Evolutionary conservation across 2,888 invertebrate species (phyloP), one percentile per base, ranked within the genome.

Genomic region (Zeuzera pyrina): DNA sequence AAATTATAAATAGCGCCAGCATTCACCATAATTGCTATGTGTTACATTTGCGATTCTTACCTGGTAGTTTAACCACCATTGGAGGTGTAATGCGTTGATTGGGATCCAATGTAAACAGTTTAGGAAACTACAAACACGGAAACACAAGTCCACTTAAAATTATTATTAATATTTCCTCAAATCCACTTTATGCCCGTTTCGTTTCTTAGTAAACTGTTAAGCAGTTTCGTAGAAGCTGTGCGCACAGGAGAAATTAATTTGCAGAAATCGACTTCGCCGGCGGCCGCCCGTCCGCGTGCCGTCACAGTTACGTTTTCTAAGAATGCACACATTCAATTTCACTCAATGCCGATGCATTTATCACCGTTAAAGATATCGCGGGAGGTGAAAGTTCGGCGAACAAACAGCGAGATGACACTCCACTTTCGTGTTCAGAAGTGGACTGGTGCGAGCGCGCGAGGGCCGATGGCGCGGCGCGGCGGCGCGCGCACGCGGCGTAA

Each of bases 41-140:
- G n/a, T n/a, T n/a, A n/a, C n/a, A n/a, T n/a, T n/a, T n/a, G n/a
- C n/a, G n/a, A 19, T 19, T 50, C 72, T 78, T 43, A 83, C 83
- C 83, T 78, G 83, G 81, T 66, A 83, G 72, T 65, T 78, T 81
- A 49, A 79, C 83, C 81, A 83, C 83, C 83, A 83, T 83, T 73
- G 72, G 73, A 77, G 83, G 81, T 71, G 70, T 57, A 50, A 51
- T 49, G 37, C 66, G 69, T 54, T 66, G 64, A 55, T 79, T 77
- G 78, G 83, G 81, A 83, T 83, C 83, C 83, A 83, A 83, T 77
- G 70, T 83, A 81, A 74, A 76, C 64, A 77, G 57, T 65, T 73
- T 72, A 39, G 45, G 36, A 56, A 55, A 57, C 67, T 67, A 65
- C 63, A 54, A 59, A 66, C 78, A 81, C 78, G 66, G 67, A 77